These are phyloP conservation scores for Dasyprocta punctata DNA, from an alignment of 2,113 vertebrate genomes.

Conservation along the genomic window DNA sequence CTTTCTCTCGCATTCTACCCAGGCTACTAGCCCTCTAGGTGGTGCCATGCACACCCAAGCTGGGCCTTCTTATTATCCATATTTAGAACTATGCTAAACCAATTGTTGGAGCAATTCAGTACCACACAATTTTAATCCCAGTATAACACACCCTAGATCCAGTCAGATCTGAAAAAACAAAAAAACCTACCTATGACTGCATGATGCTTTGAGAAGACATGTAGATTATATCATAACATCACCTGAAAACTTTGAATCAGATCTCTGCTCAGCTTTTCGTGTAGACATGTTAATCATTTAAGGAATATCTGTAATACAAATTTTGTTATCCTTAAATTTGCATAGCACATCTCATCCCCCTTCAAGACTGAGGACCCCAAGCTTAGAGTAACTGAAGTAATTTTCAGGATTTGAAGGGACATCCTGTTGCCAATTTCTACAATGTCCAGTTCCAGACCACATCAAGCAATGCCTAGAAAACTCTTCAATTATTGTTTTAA, in stretches of 20 bases:
- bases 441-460: background rate
- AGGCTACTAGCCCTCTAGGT: background rate
- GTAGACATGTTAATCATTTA: background rate
- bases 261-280: background rate
- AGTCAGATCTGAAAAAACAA: background rate
- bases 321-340: background rate
- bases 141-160: background rate
- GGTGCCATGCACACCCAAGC: background rate
- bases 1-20: background rate
- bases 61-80: background rate
- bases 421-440: background rate
- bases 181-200: background rate
- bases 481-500: background rate
- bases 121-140: background rate
- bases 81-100: background rate
- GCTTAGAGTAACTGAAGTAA: background rate
- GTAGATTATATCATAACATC: background rate
- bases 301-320: background rate
- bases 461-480: background rate
- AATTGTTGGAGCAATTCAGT: background rate
- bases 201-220: background rate
- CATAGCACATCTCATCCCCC: background rate
- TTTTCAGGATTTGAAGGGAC: background rate
- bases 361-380: background rate
- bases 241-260: background rate